Evolutionary conservation across 2,888 invertebrate genomes (phyloP), one percentile per base, ranked within the genome.

Genomic region (Drosophila subquinaria): DNA sequence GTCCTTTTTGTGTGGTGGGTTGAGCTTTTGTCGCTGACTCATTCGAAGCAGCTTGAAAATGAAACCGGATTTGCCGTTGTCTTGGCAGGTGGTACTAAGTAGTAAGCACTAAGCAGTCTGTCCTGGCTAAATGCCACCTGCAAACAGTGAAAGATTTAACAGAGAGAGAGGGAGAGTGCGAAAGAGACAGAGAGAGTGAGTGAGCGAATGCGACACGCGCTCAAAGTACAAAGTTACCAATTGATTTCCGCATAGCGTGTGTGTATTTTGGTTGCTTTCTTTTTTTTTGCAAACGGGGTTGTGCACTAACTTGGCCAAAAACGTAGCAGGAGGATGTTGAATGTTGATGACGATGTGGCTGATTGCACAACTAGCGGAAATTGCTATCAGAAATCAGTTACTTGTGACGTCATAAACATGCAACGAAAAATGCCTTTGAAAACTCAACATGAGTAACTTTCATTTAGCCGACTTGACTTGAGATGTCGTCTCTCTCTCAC

Each of bases 51-150:
- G 65, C 61, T 43, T 50, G 75, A 69, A 74, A 74, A 47, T 45
- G 45, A 73, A 69, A 74, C 73, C 75, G 69, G 73, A 69, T 73
- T 69, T 69, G 63, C 59, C 20, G 42, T 69, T 33, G 27, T 56
- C 55, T 20, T 60, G 55, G 45, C 69, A 59, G 57, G 35, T 57
- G 48, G 55, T 55, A 47, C 17, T 43, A 59, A 65, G 59, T 51
- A 51, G 59, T 36, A 59, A 47, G 55, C 10, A 55, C 43, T 36
- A 53, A 53, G 43, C 56, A 45, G 45, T 36, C 55, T 50, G 36
- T 20, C 20, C 50, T 52, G 47, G 27, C 43, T 42, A 50, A 35
- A 50, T 38, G 66, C n/a, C 53, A 60, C 33, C 52, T 55, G 55
- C 55, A 51, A 35, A 30, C 17, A 15, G 9, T 10, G 17, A 33